Conservation (phyloP, 2,797 vertebrate genomes). For the Picus viridis region DNA sequence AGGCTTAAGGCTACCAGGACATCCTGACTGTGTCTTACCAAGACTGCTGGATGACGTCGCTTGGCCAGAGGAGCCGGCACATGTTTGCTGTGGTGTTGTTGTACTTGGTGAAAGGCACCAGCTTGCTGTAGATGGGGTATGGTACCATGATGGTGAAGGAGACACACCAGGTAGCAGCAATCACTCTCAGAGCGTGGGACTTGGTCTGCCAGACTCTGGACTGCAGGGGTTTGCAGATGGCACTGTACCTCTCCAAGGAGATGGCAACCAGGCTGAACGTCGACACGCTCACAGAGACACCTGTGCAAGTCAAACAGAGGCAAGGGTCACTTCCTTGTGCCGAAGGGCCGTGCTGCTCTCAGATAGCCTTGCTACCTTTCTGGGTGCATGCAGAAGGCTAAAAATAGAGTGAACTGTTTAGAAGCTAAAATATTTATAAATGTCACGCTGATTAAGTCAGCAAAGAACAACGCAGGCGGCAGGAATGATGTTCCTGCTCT, state of each 20-base stretch:
- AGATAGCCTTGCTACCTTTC: neutral
- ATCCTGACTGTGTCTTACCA: constrained; percentile 84
- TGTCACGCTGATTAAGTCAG: neutral
- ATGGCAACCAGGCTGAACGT: constrained; percentile 98
- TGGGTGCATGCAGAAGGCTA: neutral
- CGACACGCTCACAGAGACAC: constrained; percentile 94
- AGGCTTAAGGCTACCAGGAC: neutral
- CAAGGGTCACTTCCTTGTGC: neutral
- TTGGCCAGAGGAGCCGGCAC: constrained; percentile 93
- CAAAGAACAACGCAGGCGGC: neutral
- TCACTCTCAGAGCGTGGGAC: constrained; percentile 94
- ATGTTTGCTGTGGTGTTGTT: constrained; percentile 93
- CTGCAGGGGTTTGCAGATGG: constrained; percentile 95
- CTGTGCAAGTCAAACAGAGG: constrained; percentile 70
- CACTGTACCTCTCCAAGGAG: constrained; percentile 95
- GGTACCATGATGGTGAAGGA: constrained; percentile 94
- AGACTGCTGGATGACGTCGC: constrained; percentile 87
- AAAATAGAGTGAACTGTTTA: neutral
- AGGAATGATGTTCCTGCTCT: neutral
- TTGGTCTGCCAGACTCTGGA: constrained; percentile 98
- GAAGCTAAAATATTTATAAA: neutral
- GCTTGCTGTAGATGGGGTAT: constrained; percentile 92
- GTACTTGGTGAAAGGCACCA: constrained; percentile 88
- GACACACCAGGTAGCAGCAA: constrained; percentile 90
- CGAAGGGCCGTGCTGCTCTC: neutral